Base-by-base conservation (phyloP, 1,140 invertebrate genomes). In the Phymorhynchus buccinoides region DNA sequence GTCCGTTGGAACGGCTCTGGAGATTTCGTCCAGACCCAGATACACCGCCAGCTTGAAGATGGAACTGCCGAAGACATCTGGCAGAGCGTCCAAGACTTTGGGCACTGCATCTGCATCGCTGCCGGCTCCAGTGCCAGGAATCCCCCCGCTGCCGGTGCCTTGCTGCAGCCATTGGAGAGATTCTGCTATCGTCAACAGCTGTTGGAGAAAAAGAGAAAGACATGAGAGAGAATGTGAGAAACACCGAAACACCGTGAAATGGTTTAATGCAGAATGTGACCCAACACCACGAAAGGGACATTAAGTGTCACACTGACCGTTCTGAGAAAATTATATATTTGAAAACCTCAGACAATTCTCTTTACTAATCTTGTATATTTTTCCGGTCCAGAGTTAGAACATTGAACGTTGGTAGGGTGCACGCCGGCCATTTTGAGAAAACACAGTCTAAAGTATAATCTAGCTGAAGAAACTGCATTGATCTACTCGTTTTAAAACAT, bases 171-270 rank as follows among this genome's bases (percentile, higher is more conserved):
- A 83, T 44, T n/a, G 44, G 62, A 83, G 27, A 12, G 81, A 83
- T 37, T 83, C 30, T 18, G 56, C 56, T 1, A 83, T 83, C 39
- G 81, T 39, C 73, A 87, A 56, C 68, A 85, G 52, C 75, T 62
- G 84, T 14, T 27, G 52, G 87, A 84, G 87, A 87, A 80, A 88
- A 87, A 68, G 88, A 89, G 56, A 85, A 87, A 82, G 86, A 86
- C 44, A 75, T n/a, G 88, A 27, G 89, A 88, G 75, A 86, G 84
- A 44, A 86, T n/a, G n/a, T n/a, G n/a, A n/a, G n/a, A n/a, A n/a
- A n/a, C 52, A 12, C 52, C 12, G 52, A 12, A 56, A 14, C 12
- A 27, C 52, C 52, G 52, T 27, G 52, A 56, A 14, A 12, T 12
- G 52, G 12, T 12, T 37, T n/a, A 78, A 16, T 37, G 39, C 27